Base-by-base conservation (phyloP, 2,113 vertebrate genomes). In the Dipodomys stephensi region DNA sequence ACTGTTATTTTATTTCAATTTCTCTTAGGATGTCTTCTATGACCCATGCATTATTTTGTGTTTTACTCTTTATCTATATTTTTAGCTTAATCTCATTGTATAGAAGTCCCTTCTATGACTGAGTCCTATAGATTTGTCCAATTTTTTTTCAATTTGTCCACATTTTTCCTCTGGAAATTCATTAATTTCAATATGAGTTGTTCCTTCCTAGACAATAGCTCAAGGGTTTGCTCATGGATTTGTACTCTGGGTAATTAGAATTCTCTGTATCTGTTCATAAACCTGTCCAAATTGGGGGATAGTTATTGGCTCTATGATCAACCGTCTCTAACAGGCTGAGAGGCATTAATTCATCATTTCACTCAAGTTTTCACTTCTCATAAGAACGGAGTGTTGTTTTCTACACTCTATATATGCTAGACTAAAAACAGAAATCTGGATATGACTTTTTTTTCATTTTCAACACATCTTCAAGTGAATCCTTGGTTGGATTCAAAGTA, bases 401-500 rank as follows among this genome's bases (percentile, higher is more conserved):
- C 60, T 80, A 71, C 30, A 2, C 25, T 69, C n/a, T 3, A 76
- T 72, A 71, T 12, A 30, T 90, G 46, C 32, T 62, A 83, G 16
- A 62, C 3, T 35, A 77, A 57, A 88, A 91, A 74, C 53, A 13
- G 8, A 92, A 64, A 1, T 39, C 65, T 95, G 7, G 18, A 22
- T 53, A 74, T 35, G 90, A 80, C 20, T 82, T 77, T 77, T 0
- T 49, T 92, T 95, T 23, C 23, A 39, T 94, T 88, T 87, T 95
- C 22, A 83, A 94, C 81, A 39, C 12, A 35, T 11, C 87, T 83
- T 12, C 32, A 62, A 74, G 18, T 46, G 46, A 3, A 68, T 81
- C 6, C 90, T 93, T 86, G 49, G 5, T 86, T 67, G 13, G 35
- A 76, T 80, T 4, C 27, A 87, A 64, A 76, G 1, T 53, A 93